Evolutionary conservation across 2,113 vertebrate species (phyloP).

Genomic region (Pseudonaja textilis): DNA sequence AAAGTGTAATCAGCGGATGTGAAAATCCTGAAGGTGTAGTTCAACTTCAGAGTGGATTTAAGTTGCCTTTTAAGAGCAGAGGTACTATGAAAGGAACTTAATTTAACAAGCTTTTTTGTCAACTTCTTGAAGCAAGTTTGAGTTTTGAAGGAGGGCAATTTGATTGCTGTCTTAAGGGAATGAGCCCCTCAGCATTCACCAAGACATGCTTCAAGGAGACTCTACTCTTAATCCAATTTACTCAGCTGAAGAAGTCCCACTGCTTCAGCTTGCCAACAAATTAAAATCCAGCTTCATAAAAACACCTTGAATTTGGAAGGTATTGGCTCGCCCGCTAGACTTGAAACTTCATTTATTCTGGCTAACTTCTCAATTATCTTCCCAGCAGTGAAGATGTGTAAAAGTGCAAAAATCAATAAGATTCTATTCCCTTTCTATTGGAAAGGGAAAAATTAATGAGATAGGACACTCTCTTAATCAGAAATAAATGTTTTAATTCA

Average conservation of each 20-base stretch:
- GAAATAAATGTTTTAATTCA: slow-evolving; percentile 99
- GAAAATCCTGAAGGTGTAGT: slow-evolving; percentile 84
- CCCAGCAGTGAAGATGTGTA: slow-evolving; percentile 99
- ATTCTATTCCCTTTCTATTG: slow-evolving; percentile 99
- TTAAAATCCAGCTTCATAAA: slow-evolving; percentile 99
- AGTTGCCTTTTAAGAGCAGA: slow-evolving; percentile 74
- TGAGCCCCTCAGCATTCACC: slow-evolving; percentile 68
- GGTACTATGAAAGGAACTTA: slow-evolving; percentile 66
- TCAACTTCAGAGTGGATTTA: slow-evolving; percentile 81
- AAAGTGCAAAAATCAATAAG: slow-evolving; percentile 99
- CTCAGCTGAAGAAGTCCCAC: slow-evolving; percentile 86
- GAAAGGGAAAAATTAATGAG: slow-evolving; percentile 99
- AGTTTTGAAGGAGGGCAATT: slow-evolving; percentile 79
- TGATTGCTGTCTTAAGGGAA: slow-evolving; percentile 74
- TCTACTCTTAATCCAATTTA: slow-evolving; percentile 99
- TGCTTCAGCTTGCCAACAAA: slow-evolving; percentile 93
- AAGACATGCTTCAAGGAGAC: slow-evolving; percentile 75
- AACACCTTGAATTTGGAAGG: slow-evolving; percentile 99
- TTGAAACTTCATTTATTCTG: slow-evolving; percentile 99
- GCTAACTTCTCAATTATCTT: slow-evolving; percentile 99
- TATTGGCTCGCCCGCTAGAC: slow-evolving; percentile 96
- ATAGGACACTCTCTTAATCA: slow-evolving; percentile 99
- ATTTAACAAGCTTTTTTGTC: slow-evolving; percentile 81
- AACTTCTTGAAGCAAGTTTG: slow-evolving; percentile 70
- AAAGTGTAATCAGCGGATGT: slow-evolving; percentile 83